phyloP scores from a whole-genome alignment of 2,113 vertebrate genomes.

The Caracal caracal region DNA sequence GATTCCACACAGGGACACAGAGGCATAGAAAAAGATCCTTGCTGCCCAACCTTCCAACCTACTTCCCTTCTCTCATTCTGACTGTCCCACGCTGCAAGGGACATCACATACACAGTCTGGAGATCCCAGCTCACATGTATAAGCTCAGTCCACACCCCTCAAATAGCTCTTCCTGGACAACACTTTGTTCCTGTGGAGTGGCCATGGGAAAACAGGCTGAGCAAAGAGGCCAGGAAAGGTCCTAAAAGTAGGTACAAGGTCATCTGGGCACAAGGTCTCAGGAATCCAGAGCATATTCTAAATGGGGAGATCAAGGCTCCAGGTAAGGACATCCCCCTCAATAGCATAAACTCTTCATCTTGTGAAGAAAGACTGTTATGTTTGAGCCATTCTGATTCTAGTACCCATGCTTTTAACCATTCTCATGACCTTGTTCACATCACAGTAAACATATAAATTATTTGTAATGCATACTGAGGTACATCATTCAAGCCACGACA shows the following conservation, averaged over 20 bases:
- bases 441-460: not conserved
- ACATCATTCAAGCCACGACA: not conserved
- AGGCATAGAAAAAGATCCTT: not conserved
- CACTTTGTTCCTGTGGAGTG: not conserved
- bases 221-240: not conserved
- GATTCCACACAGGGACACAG: not conserved
- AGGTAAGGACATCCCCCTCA: not conserved
- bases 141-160: not conserved
- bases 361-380: not conserved
- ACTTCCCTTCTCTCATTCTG: not conserved
- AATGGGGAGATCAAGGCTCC: not conserved
- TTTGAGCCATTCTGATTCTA: not conserved
- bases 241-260: not conserved
- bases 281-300: not conserved
- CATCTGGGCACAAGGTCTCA: not conserved
- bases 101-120: fast-evolving
- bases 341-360: not conserved
- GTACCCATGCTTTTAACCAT: too few relatives aligned
- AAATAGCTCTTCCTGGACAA: not conserved
- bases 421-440: not conserved
- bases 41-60: not conserved
- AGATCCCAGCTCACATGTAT: not conserved
- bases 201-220: not conserved
- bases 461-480: not conserved
- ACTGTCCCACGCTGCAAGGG: not conserved